Percentiles rank a stretch among this genome's conserved stretches.
Evolutionary conservation across 2,797 vertebrate genomes (phyloP).

Genomic region (Brachyrhaphis roseni): DNA sequence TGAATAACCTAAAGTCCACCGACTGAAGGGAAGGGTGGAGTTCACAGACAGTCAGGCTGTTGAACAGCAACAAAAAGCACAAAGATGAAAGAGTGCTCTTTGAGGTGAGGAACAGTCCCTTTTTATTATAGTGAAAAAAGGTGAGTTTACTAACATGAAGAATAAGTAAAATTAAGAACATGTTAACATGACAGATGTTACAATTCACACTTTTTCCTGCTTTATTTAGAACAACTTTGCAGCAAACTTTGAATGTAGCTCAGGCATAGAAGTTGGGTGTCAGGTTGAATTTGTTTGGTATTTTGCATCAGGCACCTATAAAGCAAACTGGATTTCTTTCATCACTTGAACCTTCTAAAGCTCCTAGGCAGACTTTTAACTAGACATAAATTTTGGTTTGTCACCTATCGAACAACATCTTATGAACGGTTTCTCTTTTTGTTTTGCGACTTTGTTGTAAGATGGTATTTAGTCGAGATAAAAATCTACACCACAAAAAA

Average conservation of each 20-base stretch:
- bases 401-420: not conserved
- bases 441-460: not conserved
- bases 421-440: not conserved
- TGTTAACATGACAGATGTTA: not conserved
- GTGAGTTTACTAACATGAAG: not conserved
- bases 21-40: slow-evolving; percentile 45
- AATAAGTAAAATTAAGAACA: not conserved
- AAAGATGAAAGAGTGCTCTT: slow-evolving; percentile 31
- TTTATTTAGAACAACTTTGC: slow-evolving; percentile 4
- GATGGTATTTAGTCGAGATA: not conserved
- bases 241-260: not conserved
- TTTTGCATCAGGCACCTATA: slow-evolving; percentile 37
- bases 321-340: slow-evolving; percentile 4
- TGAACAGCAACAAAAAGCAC: slow-evolving; percentile 31
- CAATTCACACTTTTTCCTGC: not conserved
- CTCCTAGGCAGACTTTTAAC: not conserved
- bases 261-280: slow-evolving; percentile 18
- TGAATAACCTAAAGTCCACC: slow-evolving; percentile 39
- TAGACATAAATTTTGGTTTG: not conserved
- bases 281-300: slow-evolving; percentile 24
- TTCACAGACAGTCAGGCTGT: slow-evolving; percentile 30
- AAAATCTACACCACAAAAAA: not conserved
- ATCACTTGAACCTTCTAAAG: not conserved
- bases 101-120: not conserved
- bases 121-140: not conserved